These are phyloP conservation scores for Pseudanteris insignis DNA, from an alignment of 2,888 invertebrate species.

Conservation along the genomic window DNA sequence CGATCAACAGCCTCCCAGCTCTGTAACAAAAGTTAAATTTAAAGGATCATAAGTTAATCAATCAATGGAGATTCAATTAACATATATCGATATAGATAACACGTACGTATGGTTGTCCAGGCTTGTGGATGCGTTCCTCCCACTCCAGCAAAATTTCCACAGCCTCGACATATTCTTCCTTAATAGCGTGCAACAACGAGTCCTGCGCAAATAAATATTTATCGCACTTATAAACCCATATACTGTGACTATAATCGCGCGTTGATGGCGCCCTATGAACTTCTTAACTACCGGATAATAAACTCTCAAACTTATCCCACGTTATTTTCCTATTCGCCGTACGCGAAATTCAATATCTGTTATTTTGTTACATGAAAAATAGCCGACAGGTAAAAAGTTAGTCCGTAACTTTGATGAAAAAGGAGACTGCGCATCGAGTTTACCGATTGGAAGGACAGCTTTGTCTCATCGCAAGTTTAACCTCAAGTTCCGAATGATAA, in stretches of 20 bases:
- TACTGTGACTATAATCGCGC: slow-evolving; percentile 13
- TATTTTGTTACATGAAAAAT: slow-evolving; percentile 10
- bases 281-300: too few species aligned
- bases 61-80: background rate
- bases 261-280: too few species aligned
- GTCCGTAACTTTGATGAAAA: too few species aligned
- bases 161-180: slow-evolving; percentile 97
- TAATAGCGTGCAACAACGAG: slow-evolving; percentile 93
- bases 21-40: slow-evolving; percentile 63
- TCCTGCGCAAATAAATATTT: slow-evolving; percentile 70
- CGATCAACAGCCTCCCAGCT: too few species aligned
- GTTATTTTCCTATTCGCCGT: slow-evolving; percentile 2
- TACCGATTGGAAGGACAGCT: too few species aligned
- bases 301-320: slow-evolving; percentile 27
- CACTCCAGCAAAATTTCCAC: slow-evolving; percentile 92
- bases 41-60: background rate
- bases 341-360: slow-evolving; percentile 12
- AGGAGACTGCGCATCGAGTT: too few species aligned
- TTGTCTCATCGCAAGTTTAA: too few species aligned
- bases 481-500: too few species aligned
- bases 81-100: background rate
- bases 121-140: slow-evolving; percentile 83
- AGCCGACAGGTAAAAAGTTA: too few species aligned
- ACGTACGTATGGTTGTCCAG: slow-evolving; percentile 82
- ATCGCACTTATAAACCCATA: slow-evolving; percentile 25